Conservation (phyloP, 2,113 vertebrate species). For the Heteronetta atricapilla region DNA sequence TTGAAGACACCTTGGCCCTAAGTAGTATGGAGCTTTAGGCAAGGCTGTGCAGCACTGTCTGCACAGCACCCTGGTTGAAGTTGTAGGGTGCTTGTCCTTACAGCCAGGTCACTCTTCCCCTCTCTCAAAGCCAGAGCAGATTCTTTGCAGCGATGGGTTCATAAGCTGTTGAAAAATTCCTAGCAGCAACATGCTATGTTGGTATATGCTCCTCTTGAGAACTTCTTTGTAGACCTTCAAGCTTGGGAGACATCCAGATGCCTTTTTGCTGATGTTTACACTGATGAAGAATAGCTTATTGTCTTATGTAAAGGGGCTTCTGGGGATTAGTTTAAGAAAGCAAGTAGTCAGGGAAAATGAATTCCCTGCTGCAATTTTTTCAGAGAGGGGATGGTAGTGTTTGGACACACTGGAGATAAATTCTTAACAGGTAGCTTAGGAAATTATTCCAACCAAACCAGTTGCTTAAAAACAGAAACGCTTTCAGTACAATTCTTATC, state of each 20-base stretch:
- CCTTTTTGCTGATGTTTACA: background rate
- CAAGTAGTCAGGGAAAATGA: background rate
- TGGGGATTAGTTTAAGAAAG: background rate
- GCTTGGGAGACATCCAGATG: background rate
- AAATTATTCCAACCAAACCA: background rate
- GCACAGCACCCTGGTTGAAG: background rate
- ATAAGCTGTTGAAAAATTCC: background rate
- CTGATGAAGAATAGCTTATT: background rate
- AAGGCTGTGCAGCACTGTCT: no score
- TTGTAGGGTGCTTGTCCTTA: background rate
- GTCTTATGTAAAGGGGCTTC: background rate
- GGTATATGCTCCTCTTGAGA: background rate
- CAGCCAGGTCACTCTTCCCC: background rate
- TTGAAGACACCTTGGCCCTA: background rate
- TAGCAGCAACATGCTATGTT: background rate
- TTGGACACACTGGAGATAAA: background rate
- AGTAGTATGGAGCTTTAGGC: background rate
- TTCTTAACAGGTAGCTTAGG: background rate
- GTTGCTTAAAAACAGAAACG: background rate
- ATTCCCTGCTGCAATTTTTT: background rate
- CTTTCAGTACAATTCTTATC: background rate
- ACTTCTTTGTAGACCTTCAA: background rate
- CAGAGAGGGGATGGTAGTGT: background rate
- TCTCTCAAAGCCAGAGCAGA: background rate
- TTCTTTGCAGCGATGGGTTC: background rate